These are phyloP conservation scores for Callorhinus ursinus DNA, from an alignment of 2,113 vertebrate species.

Conservation along the genomic window DNA sequence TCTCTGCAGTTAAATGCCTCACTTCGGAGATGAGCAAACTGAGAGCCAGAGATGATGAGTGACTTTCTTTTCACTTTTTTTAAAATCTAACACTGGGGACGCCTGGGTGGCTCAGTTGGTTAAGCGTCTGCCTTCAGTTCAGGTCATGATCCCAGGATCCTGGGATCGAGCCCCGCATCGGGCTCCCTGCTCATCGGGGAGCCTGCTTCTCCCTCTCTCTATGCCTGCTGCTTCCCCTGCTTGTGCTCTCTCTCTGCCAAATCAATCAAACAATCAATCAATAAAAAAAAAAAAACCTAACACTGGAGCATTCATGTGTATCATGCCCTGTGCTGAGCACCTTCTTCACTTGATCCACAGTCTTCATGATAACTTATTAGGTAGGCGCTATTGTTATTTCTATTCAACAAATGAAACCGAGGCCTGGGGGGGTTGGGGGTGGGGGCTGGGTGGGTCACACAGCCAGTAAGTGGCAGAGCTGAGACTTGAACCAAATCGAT, in stretches of 20 bases:
- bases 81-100: background rate
- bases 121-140: background rate
- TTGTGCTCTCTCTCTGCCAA: background rate
- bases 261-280: no score
- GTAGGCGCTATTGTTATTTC: background rate
- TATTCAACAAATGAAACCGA: background rate
- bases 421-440: background rate
- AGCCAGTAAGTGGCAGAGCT: background rate
- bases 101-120: background rate
- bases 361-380: background rate
- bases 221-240: background rate
- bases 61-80: background rate
- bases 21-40: background rate
- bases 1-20: background rate
- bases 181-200: no score
- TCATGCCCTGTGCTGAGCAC: background rate
- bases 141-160: background rate
- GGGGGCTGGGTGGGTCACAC: background rate
- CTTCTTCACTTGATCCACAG: background rate
- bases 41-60: background rate
- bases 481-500: background rate
- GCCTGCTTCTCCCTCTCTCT: background rate
- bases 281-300: background rate
- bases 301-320: accelerated
- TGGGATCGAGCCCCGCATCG: background rate